These are phyloP conservation scores for Leucoraja ocellata DNA, from an alignment of 2,797 vertebrate species.

Conservation along the genomic window DNA sequence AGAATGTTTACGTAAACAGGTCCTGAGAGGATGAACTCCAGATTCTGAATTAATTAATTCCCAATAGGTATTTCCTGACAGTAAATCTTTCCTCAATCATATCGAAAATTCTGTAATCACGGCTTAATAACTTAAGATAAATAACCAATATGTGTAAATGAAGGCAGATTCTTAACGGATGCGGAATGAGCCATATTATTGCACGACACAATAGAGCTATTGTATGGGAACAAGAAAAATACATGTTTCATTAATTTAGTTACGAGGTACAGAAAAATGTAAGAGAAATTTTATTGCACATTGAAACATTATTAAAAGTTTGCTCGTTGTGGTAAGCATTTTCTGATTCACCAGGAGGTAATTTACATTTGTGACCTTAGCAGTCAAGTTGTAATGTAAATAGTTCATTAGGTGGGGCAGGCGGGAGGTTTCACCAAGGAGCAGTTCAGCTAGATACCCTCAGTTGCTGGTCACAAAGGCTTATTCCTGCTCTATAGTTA, in stretches of 20 bases:
- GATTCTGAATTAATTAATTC: slow-evolving; percentile 38
- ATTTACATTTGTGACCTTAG: neutral
- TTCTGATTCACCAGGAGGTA: neutral
- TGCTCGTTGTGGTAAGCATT: neutral
- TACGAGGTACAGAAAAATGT: neutral
- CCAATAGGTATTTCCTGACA: slow-evolving; percentile 40
- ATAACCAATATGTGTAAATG: neutral
- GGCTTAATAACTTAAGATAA: slow-evolving; percentile 12
- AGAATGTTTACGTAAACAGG: slow-evolving; percentile 46
- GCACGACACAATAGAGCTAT: neutral
- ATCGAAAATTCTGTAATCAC: slow-evolving; percentile 32
- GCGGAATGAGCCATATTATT: neutral
- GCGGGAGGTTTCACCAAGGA: too few species aligned
- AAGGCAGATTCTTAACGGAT: neutral
- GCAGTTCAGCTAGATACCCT: too few species aligned
- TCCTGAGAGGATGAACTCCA: slow-evolving; percentile 37
- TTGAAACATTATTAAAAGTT: neutral
- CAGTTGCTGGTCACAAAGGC: neutral
- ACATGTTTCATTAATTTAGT: neutral
- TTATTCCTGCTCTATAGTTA: neutral
- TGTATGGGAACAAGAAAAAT: neutral
- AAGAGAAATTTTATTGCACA: neutral
- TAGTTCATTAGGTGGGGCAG: neutral
- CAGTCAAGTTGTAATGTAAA: too few species aligned
- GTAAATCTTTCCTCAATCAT: slow-evolving; percentile 29